Conservation (phyloP, 2,888 invertebrate genomes). For the Scelioninae gen. 1 region DNA sequence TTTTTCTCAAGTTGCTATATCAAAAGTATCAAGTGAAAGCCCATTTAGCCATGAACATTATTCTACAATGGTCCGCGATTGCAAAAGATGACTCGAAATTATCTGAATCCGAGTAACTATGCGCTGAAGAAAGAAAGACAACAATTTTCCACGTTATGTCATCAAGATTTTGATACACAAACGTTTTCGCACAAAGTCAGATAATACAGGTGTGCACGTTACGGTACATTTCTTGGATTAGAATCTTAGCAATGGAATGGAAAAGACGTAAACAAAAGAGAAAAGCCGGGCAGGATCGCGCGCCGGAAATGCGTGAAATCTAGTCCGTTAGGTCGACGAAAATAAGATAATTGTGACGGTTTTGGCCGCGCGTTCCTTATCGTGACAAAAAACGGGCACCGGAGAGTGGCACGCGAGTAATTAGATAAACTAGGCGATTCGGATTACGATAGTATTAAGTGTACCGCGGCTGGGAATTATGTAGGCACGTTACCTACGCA, state of each 20-base stretch:
- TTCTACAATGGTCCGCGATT: conserved; percentile 18
- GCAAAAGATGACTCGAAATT: conserved; percentile 4
- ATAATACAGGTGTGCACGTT: conserved; percentile 6
- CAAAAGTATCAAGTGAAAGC: conserved; percentile 14
- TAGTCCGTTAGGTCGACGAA: conserved; percentile 66
- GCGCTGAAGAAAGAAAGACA: not conserved
- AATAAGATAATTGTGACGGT: conserved; percentile 53
- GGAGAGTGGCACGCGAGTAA: conserved; percentile 39
- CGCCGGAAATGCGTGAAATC: conserved; percentile 64
- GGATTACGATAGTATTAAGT: conserved; percentile 55
- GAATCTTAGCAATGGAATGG: conserved; percentile 21
- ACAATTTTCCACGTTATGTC: conserved; percentile 10
- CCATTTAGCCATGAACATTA: conserved; percentile 4
- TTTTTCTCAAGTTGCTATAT: not conserved
- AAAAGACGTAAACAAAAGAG: conserved; percentile 54
- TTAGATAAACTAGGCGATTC: conserved; percentile 56
- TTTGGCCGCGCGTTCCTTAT: conserved; percentile 39
- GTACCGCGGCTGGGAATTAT: conserved; percentile 62
- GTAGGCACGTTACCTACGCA: conserved; percentile 58
- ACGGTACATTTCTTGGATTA: conserved; percentile 47
- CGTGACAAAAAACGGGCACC: conserved; percentile 39
- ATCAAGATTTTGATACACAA: conserved; percentile 10
- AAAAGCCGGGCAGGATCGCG: conserved; percentile 36
- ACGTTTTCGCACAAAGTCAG: conserved; percentile 5
- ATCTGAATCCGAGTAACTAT: not conserved